A percentile compares a stretch with the other conserved stretches of the same genome.
phyloP scores from a whole-genome alignment of 2,113 vertebrate genomes.

The Oncorhynchus gorbuscha region DNA sequence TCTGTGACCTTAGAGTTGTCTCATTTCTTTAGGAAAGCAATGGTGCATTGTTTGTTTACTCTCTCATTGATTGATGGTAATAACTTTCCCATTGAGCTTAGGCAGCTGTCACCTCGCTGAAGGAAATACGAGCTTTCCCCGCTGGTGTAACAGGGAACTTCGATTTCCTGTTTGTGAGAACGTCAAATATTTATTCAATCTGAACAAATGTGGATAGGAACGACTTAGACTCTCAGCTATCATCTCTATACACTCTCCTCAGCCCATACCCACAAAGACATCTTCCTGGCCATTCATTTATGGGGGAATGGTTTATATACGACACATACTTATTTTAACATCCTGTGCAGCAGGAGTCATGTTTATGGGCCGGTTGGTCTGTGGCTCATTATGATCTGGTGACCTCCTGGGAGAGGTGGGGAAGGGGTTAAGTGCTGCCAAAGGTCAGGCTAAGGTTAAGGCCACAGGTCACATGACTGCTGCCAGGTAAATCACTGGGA shows the following conservation, averaged over 20 bases:
- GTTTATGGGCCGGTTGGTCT: constrained; percentile 33
- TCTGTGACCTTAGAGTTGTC: constrained; percentile 10
- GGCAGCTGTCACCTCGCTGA: constrained; percentile 45
- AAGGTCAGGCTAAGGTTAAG: constrained; percentile 51
- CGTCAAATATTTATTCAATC: constrained; percentile 30
- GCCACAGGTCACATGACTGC: constrained; percentile 29
- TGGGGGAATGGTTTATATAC: constrained; percentile 16
- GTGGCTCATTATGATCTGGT: constrained; percentile 26
- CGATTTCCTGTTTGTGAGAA: constrained; percentile 34
- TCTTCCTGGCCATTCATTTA: constrained; percentile 18
- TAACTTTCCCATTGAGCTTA: constrained; percentile 42
- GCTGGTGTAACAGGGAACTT: constrained; percentile 28
- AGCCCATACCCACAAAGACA: constrained; percentile 4
- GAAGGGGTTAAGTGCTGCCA: constrained; percentile 52
- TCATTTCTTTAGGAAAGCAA: constrained; percentile 38
- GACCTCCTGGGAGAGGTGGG: constrained; percentile 35
- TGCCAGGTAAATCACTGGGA: constrained; percentile 55
- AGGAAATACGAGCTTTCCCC: constrained; percentile 34
- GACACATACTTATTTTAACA: constrained; percentile 16
- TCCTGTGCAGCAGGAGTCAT: constrained; percentile 8
- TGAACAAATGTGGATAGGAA: constrained; percentile 35
- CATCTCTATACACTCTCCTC: not conserved
- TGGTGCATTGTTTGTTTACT: constrained; percentile 46
- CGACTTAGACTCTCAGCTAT: constrained; percentile 9
- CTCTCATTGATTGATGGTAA: constrained; percentile 51